Evolutionary conservation across 2,113 vertebrate species (phyloP), one percentile per base, ranked within the genome.

Genomic region (Paralichthys olivaceus): DNA sequence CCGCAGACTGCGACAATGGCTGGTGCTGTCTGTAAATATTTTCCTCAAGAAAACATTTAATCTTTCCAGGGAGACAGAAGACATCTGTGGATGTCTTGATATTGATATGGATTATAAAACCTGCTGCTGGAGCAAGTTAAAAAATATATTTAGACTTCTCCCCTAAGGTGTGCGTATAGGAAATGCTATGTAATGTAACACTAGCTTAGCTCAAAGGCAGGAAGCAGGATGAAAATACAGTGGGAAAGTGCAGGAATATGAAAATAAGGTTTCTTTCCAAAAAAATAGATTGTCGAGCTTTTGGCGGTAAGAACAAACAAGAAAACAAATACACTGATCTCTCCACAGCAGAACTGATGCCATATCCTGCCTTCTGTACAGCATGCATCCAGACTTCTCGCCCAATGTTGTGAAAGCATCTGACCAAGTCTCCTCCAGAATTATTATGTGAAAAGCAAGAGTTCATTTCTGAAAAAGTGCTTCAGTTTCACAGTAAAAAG

Each of bases 41-140:
- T 62, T 17, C 58, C 58, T 60, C 17, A 5, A 63, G 5, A 25
- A 26, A 22, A 71, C 37, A 34, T 19, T 49, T 62, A 3, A 40
- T 55, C 3, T 55, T 55, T 45, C 47, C 37, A 63, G 60, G n/a
- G 40, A 62, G 47, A n/a, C 32, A 45, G 19, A 25, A 5, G 3
- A 56, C 14, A 47, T 28, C 8, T 45, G 34, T 29, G 23, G 57
- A 59, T 32, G 28, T 32, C 57, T 59, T 20, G 57, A 59, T 32
- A 59, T 7, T 59, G 28, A 59, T 59, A 59, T 34, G 57, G 57
- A 59, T 32, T 26, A 53, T 66, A 22, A 64, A 74, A 29, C 7
- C 63, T 43, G 20, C 51, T 43, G 61, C n/a, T 47, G 73, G 34
- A 74, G 45, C 34, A 45, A 17, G 34, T 22, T 9, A 37, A 8